These are phyloP conservation scores for Probosciger aterrimus DNA, from an alignment of 2,113 vertebrate species.

Conservation along the genomic window DNA sequence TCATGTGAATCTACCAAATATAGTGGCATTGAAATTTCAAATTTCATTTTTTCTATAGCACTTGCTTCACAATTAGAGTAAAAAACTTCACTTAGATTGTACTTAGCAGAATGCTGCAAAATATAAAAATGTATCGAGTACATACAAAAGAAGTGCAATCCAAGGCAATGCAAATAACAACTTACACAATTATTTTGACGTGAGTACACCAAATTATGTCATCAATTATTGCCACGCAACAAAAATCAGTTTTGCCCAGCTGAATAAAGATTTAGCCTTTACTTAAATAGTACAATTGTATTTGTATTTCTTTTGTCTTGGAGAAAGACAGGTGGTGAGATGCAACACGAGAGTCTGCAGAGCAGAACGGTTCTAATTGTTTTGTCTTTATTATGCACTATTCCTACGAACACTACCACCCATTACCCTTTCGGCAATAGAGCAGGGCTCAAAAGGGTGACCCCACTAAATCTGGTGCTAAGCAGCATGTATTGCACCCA, in stretches of 20 bases:
- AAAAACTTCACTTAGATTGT: neutral
- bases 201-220: neutral
- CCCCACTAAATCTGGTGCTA: neutral
- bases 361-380: neutral
- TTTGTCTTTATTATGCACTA: neutral
- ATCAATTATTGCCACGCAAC: neutral
- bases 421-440: neutral
- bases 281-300: neutral
- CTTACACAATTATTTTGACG: neutral
- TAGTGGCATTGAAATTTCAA: conserved; percentile 34
- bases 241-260: neutral
- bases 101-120: neutral
- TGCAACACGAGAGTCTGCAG: neutral
- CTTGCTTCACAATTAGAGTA: conserved; percentile 17
- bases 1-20: neutral
- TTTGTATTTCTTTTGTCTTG: neutral
- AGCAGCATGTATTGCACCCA: neutral
- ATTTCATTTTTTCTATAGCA: neutral
- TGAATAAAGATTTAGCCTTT: neutral
- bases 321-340: neutral
- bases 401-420: neutral
- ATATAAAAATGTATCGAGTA: neutral
- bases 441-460: neutral
- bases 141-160: neutral
- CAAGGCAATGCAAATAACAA: neutral